Conservation (phyloP, 1,140 invertebrate genomes). For the Gonatopus flavifemur region DNA sequence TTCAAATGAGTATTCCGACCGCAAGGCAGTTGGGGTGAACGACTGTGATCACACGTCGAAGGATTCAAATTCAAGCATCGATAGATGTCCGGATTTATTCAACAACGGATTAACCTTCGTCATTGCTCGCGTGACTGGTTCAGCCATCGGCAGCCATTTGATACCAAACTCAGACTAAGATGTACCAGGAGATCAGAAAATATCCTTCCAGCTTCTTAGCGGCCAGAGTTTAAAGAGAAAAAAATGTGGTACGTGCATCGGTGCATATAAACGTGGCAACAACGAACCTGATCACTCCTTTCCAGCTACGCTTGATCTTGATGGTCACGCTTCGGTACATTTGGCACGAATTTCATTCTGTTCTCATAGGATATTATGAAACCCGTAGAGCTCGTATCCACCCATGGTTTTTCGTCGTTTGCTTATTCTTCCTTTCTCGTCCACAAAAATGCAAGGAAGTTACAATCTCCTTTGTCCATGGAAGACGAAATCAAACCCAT, state of each 20-base stretch:
- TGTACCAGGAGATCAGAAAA: conserved; percentile 41
- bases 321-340: conserved; percentile 45
- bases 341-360: conserved; percentile 43
- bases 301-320: neutral
- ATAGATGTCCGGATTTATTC: no score
- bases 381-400: conserved; percentile 6
- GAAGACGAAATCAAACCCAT: conserved; percentile 35
- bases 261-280: no score
- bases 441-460: no score
- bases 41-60: no score
- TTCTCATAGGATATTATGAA: conserved; percentile 45
- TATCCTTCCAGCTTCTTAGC: neutral
- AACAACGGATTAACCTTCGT: neutral
- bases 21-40: neutral
- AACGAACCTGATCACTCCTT: no score
- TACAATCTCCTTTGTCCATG: no score
- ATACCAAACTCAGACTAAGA: conserved; percentile 48
- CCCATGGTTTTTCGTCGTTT: no score
- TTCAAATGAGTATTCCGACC: neutral
- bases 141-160: conserved; percentile 43
- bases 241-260: no score
- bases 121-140: conserved; percentile 14
- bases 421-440: no score
- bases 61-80: no score
- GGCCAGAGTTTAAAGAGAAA: no score